Conservation (phyloP, 2,888 invertebrate genomes). For the Helicoverpa assulta region DNA sequence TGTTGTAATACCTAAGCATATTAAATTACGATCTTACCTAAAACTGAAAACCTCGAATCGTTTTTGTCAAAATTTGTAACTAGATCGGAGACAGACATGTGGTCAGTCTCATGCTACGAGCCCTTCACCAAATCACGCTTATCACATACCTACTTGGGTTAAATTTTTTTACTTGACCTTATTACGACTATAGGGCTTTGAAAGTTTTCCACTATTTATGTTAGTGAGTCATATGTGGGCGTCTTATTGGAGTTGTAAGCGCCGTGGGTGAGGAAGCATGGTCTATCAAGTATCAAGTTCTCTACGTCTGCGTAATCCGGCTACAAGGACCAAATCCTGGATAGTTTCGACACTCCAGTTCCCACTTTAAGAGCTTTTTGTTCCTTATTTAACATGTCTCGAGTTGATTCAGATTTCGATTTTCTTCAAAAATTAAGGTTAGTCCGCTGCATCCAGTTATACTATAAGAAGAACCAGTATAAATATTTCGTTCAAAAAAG, state of each 20-base stretch:
- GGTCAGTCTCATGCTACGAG: neutral
- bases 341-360: slow-evolving; percentile 52
- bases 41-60: neutral
- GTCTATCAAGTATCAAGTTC: slow-evolving; percentile 61
- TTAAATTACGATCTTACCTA: no score
- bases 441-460: no score
- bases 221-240: slow-evolving; percentile 47
- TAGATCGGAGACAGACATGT: no score
- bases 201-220: slow-evolving; percentile 50
- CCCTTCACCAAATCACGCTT: slow-evolving; percentile 18
- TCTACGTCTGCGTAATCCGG: slow-evolving; percentile 60
- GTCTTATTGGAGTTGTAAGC: slow-evolving; percentile 47
- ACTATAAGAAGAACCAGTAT: no score
- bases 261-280: slow-evolving; percentile 42
- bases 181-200: slow-evolving; percentile 24
- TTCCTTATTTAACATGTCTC: slow-evolving; percentile 26
- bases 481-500: no score
- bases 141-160: slow-evolving; percentile 12
- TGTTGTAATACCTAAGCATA: no score
- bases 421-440: neutral
- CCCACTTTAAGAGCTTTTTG: slow-evolving; percentile 31
- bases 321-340: slow-evolving; percentile 61
- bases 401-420: no score
- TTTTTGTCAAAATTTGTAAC: neutral
- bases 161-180: slow-evolving; percentile 42